Evolutionary conservation across 1,140 invertebrate species (phyloP).

Genomic region (Diabrotica virgifera): DNA sequence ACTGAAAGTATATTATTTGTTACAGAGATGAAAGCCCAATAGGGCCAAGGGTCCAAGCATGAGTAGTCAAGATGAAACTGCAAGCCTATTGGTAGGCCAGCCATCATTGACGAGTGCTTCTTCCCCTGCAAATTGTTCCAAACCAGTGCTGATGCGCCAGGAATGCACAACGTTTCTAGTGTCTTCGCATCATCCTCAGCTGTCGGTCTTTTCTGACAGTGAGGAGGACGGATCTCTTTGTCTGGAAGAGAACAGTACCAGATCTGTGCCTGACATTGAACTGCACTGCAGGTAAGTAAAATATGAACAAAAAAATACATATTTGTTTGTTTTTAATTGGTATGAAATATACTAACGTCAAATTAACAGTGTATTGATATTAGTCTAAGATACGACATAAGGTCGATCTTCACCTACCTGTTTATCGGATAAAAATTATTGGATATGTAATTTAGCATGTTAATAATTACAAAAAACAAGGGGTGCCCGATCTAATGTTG

Average conservation of each 20-base stretch:
- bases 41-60: slow-evolving; percentile 37
- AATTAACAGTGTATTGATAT: too few species aligned
- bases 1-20: slow-evolving; percentile 8
- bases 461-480: too few species aligned
- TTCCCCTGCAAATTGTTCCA: slow-evolving; percentile 50
- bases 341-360: too few species aligned
- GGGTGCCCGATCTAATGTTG: too few species aligned
- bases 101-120: slow-evolving; percentile 54
- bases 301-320: background rate
- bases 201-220: slow-evolving; percentile 73
- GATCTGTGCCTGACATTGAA: slow-evolving; percentile 86
- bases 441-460: too few species aligned
- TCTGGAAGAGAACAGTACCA: slow-evolving; percentile 66
- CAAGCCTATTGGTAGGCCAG: slow-evolving; percentile 65
- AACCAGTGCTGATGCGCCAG: slow-evolving; percentile 78
- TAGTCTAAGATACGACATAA: too few species aligned
- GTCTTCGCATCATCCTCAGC: slow-evolving; percentile 66
- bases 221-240: slow-evolving; percentile 68
- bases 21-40: slow-evolving; percentile 30
- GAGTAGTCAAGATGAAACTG: slow-evolving; percentile 74
- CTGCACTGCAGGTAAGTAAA: slow-evolving; percentile 66
- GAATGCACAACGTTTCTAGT: slow-evolving; percentile 74
- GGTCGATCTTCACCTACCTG: too few species aligned
- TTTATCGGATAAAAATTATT: too few species aligned
- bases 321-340: too few species aligned